Evolutionary conservation across 2,113 vertebrate genomes (phyloP).

Genomic region (Herpetotheres cachinnans): DNA sequence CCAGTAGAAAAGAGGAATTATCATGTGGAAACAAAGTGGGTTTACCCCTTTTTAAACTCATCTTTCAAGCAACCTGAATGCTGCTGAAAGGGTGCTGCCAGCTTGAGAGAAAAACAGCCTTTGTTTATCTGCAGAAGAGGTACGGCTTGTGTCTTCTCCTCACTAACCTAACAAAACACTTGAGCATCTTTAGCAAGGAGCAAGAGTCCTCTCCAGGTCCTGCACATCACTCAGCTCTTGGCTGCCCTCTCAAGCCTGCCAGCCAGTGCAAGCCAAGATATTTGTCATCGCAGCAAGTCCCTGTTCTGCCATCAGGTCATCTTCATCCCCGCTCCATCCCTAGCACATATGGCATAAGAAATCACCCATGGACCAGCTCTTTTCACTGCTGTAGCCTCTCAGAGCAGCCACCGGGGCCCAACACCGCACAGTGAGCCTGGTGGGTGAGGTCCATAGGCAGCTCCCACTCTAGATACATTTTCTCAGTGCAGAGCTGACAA

Average conservation of each 20-base stretch:
- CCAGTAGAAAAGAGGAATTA: not conserved
- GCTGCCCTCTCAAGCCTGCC: not conserved
- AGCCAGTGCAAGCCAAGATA: not conserved
- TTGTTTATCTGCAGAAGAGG: not conserved
- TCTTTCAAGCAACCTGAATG: not conserved
- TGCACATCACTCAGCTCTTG: not conserved
- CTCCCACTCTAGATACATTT: not conserved
- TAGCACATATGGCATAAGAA: not conserved
- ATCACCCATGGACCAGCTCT: not conserved
- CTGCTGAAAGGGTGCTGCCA: conserved; percentile 11
- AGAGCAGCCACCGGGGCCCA: not conserved
- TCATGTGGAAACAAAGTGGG: not conserved
- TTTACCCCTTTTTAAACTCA: not conserved
- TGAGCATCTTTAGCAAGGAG: not conserved
- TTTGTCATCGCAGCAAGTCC: not conserved
- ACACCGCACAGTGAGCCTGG: not conserved
- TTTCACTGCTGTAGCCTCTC: not conserved
- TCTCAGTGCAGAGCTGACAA: not conserved
- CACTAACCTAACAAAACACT: not conserved
- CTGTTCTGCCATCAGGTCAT: not conserved
- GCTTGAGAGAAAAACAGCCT: not conserved
- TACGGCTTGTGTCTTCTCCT: not conserved
- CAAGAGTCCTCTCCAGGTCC: not conserved
- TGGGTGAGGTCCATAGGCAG: not conserved
- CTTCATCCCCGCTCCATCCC: not conserved